Evolutionary conservation across 1,140 invertebrate species (phyloP).

Genomic region (Probaryconus sp.): DNA sequence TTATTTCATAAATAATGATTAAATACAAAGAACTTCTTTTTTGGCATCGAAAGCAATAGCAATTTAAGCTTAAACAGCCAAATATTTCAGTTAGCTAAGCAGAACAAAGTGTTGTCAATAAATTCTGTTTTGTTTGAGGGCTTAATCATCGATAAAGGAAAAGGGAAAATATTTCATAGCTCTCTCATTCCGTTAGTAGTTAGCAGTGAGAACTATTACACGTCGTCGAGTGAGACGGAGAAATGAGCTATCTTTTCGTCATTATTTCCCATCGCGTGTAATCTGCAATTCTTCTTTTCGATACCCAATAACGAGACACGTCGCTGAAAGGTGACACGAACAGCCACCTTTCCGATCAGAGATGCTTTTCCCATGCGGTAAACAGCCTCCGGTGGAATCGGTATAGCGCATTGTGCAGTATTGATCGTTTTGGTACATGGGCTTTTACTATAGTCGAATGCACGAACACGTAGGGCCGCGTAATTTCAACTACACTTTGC

Average conservation of each 20-base stretch:
- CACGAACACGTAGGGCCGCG: slow-evolving; percentile 34
- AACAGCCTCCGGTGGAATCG: slow-evolving; percentile 48
- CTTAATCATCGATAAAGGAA: slow-evolving; percentile 10
- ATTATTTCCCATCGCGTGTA: slow-evolving; percentile 30
- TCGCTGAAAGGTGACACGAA: slow-evolving; percentile 40
- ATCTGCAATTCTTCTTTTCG: slow-evolving; percentile 32
- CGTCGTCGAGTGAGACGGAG: not conserved
- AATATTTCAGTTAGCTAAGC: no score
- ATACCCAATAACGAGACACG: slow-evolving; percentile 30
- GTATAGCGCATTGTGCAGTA: slow-evolving; percentile 53
- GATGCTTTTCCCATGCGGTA: slow-evolving; percentile 45
- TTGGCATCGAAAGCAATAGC: no score
- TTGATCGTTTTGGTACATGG: slow-evolving; percentile 52
- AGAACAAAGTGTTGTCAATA: no score
- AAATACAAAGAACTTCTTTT: no score
- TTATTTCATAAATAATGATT: no score
- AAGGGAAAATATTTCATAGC: slow-evolving; percentile 1
- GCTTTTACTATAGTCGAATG: slow-evolving; percentile 42
- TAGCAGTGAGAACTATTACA: slow-evolving; percentile 12
- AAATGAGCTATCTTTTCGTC: slow-evolving; percentile 34
- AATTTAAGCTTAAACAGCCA: no score
- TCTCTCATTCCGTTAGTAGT: slow-evolving; percentile 1
- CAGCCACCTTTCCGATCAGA: slow-evolving; percentile 41
- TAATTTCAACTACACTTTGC: slow-evolving; percentile 55
- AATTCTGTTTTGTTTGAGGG: slow-evolving; percentile 9